Percentiles rank a stretch among this genome's conserved stretches.
Evolutionary conservation across 2,113 vertebrate genomes (phyloP).

Genomic region (Cardinalis cardinalis): DNA sequence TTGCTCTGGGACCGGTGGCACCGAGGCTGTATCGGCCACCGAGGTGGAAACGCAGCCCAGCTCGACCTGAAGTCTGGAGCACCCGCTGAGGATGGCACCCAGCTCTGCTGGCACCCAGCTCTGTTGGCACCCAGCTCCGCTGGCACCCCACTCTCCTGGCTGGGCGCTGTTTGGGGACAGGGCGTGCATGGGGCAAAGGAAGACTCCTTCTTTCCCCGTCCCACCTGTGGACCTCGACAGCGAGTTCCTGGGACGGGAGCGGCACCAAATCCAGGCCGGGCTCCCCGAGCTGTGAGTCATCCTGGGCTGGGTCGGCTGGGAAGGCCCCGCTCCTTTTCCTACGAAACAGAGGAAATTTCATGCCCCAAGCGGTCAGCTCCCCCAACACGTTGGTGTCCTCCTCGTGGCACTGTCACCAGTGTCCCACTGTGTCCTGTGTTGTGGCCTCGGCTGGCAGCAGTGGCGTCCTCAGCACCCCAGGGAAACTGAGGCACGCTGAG

Average conservation of each 20-base stretch:
- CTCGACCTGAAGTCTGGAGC: background rate
- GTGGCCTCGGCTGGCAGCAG: background rate
- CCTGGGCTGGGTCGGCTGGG: background rate
- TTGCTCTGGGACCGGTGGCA: too few species aligned
- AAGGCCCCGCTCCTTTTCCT: background rate
- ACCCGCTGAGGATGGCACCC: background rate
- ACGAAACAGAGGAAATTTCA: background rate
- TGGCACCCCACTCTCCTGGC: background rate
- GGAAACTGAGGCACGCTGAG: background rate
- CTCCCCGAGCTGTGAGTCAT: background rate
- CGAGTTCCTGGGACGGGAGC: background rate
- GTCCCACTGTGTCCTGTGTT: background rate
- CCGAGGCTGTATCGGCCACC: too few species aligned
- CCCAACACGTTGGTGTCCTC: rapidly evolving
- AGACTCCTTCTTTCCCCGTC: background rate
- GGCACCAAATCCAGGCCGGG: background rate
- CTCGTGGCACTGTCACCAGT: background rate
- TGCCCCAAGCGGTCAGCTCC: rapidly evolving
- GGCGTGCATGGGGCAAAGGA: background rate
- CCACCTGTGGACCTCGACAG: rapidly evolving
- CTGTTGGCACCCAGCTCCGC: background rate
- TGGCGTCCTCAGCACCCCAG: rapidly evolving
- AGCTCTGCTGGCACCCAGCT: too few species aligned
- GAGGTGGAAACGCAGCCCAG: background rate
- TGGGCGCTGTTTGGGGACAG: background rate